Evolutionary conservation across 35 echinoderm and acorn worm genomes (phyloP).

Genomic region (Apostichopus parvimensis): DNA sequence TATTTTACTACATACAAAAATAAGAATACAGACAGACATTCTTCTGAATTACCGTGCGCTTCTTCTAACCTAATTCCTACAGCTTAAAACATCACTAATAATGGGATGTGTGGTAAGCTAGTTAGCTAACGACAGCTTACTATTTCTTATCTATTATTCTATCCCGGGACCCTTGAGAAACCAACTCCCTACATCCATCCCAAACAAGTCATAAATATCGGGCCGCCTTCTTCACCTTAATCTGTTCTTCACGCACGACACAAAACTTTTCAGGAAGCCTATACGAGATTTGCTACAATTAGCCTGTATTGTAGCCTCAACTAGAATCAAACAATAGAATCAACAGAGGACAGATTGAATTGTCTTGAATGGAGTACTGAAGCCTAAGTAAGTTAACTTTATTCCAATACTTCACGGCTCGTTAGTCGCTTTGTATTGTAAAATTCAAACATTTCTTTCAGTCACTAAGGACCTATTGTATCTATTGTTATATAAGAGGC

Average conservation of each 20-base stretch:
- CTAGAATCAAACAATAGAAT: background rate
- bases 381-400: slow-evolving; percentile 41
- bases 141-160: background rate
- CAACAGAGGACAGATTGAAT: background rate
- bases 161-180: background rate
- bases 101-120: no score
- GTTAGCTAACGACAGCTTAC: background rate
- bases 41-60: no score
- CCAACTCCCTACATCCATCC: background rate
- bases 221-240: background rate
- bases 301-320: slow-evolving; percentile 16
- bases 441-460: slow-evolving; percentile 47
- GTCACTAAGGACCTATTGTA: slow-evolving; percentile 38
- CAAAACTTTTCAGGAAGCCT: background rate
- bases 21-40: no score
- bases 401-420: slow-evolving; percentile 22
- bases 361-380: slow-evolving; percentile 5
- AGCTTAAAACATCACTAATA: no score
- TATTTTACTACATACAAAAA: no score
- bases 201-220: slow-evolving; percentile 7
- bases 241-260: background rate
- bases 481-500: slow-evolving; percentile 21
- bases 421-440: slow-evolving; percentile 39
- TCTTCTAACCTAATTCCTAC: no score
- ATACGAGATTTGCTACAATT: slow-evolving; percentile 43